Conservation (phyloP, 1,140 invertebrate genomes). For the Oncopodura yosiiana region DNA sequence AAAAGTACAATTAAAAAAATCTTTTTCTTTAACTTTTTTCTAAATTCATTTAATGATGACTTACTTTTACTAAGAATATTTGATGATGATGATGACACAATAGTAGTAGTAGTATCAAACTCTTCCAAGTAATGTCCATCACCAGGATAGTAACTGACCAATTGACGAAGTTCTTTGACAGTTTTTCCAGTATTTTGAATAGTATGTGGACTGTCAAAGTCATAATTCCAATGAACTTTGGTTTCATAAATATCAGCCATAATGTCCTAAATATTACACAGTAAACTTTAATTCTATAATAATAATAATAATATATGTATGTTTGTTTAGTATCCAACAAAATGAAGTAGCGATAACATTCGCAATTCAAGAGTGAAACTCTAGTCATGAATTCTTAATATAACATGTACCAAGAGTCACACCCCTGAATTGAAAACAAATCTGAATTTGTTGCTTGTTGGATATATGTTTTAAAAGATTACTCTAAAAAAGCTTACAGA, state of each 20-base stretch:
- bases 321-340: background rate
- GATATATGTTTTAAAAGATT: background rate
- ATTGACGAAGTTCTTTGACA: no score
- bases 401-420: slow-evolving; percentile 10
- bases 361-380: slow-evolving; percentile 23
- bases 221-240: background rate
- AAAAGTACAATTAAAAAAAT: no score
- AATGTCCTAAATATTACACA: background rate
- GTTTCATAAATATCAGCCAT: background rate
- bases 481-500: background rate
- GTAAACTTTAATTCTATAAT: background rate
- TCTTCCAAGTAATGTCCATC: no score
- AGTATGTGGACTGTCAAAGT: background rate
- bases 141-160: no score
- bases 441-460: background rate
- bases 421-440: background rate
- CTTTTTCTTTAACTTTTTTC: no score
- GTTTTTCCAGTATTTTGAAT: no score
- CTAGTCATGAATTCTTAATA: slow-evolving; percentile 13
- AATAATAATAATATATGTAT: background rate
- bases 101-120: no score
- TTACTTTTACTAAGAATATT: no score
- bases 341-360: background rate
- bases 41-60: no score
- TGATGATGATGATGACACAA: no score